These are phyloP conservation scores for Galaxias olidus DNA, from an alignment of 2,797 vertebrate species.

Conservation along the genomic window DNA sequence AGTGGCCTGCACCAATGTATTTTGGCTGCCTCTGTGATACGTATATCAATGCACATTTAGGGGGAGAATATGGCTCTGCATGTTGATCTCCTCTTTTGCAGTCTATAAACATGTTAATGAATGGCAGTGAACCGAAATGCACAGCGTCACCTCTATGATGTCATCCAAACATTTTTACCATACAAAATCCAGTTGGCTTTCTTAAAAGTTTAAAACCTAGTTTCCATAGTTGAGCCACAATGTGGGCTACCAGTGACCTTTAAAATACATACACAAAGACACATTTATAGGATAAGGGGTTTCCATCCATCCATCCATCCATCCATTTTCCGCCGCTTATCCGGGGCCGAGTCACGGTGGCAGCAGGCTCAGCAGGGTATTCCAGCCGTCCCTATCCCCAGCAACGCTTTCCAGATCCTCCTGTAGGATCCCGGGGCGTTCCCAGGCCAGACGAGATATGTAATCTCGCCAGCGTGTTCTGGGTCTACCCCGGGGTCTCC, in stretches of 20 bases:
- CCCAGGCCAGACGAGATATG: too few relatives aligned
- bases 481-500: too few relatives aligned
- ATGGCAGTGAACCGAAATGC: background rate
- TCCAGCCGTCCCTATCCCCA: too few relatives aligned
- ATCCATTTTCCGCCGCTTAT: too few relatives aligned
- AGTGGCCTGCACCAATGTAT: constrained; percentile 24
- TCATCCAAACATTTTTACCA: background rate
- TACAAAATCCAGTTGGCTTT: background rate
- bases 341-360: too few relatives aligned
- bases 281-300: too few relatives aligned
- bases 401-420: too few relatives aligned
- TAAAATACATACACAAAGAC: too few relatives aligned
- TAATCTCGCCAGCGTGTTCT: too few relatives aligned
- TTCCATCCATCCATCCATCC: too few relatives aligned
- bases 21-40: constrained; percentile 23
- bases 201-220: background rate
- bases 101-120: background rate
- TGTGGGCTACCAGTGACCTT: background rate
- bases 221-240: background rate
- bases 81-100: constrained; percentile 4
- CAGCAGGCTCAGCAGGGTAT: too few relatives aligned
- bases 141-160: background rate
- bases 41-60: constrained; percentile 21
- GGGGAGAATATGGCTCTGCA: constrained; percentile 18
- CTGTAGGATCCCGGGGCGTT: too few relatives aligned